Conservation (phyloP, 2,113 vertebrate species). For the Bufo bufo region DNA sequence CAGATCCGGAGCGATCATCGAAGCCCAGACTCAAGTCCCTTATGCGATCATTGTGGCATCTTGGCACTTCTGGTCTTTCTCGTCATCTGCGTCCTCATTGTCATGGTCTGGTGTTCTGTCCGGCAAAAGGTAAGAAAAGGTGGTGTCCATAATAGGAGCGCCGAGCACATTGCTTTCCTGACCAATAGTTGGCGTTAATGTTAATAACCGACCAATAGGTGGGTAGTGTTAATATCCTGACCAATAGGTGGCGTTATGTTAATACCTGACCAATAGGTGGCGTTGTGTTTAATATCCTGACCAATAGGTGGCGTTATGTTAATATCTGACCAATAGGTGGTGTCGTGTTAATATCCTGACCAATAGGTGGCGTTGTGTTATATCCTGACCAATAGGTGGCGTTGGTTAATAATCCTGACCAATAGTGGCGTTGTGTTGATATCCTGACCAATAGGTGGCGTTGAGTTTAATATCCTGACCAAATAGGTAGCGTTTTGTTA, state of each 20-base stretch:
- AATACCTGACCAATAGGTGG: background rate
- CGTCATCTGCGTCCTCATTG: constrained; percentile 87
- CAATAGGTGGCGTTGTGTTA: no score
- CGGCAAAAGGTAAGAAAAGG: constrained; percentile 84
- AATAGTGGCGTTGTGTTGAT: background rate
- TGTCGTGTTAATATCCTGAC: no score
- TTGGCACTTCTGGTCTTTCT: constrained; percentile 89
- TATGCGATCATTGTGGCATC: constrained; percentile 88
- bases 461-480: background rate
- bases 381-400: no score
- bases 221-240: background rate
- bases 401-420: no score
- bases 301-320: no score
- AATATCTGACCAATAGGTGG: no score
- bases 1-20: constrained; percentile 88
- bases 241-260: background rate
- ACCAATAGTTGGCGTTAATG: background rate
- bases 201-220: background rate
- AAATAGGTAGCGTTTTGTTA: background rate
- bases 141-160: background rate
- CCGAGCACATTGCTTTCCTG: background rate
- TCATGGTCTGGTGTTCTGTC: constrained; percentile 92
- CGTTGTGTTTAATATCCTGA: no score
- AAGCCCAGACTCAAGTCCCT: constrained; percentile 86
- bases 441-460: background rate